phyloP scores from a whole-genome alignment of 2,113 vertebrate species.

The Sakesphorus luctuosus region DNA sequence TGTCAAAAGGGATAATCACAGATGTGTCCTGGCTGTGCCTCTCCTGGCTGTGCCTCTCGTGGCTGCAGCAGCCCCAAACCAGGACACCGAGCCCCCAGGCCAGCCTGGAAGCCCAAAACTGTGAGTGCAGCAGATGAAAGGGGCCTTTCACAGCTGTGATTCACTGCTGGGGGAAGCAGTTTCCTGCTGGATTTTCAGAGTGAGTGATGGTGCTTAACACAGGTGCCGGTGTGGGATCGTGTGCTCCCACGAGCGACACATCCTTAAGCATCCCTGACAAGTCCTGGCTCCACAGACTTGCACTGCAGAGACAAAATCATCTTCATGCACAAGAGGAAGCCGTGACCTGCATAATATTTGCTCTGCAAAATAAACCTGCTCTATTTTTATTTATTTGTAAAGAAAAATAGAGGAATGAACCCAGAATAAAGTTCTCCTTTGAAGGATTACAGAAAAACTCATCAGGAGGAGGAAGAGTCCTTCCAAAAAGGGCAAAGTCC shows the following conservation, averaged over 20 bases:
- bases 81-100: neutral
- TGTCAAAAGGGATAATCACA: neutral
- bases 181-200: neutral
- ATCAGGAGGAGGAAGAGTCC: neutral
- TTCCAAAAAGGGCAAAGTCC: neutral
- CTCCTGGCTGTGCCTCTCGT: fast-evolving
- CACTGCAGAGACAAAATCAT: neutral
- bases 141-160: neutral
- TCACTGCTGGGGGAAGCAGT: neutral
- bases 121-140: neutral
- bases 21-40: neutral
- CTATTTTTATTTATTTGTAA: neutral
- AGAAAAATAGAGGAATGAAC: neutral
- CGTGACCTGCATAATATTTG: neutral
- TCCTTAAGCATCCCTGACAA: constrained; percentile 32
- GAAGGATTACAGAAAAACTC: neutral
- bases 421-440: neutral
- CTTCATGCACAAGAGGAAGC: neutral
- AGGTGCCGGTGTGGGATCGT: neutral
- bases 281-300: neutral
- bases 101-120: neutral
- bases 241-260: neutral
- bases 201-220: neutral
- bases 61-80: neutral
- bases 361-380: constrained; percentile 11